Evolutionary conservation across 2,888 invertebrate genomes (phyloP).

Genomic region (Bunonema sp.): DNA sequence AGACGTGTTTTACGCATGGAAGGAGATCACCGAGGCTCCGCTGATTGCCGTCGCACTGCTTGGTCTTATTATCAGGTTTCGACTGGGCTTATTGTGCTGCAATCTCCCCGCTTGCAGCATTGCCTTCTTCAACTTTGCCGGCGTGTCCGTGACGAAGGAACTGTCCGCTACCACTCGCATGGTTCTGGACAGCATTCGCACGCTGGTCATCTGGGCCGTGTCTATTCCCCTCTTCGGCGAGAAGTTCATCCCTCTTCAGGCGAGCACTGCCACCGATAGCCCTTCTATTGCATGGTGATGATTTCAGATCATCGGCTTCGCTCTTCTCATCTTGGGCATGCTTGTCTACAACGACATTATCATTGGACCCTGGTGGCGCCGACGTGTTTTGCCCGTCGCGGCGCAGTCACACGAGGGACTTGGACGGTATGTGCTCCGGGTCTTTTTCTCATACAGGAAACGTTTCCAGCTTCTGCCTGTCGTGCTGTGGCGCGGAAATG

Average conservation of each 20-base stretch:
- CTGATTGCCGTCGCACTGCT: conserved; percentile 56
- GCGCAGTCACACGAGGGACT: neutral
- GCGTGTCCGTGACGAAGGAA: conserved; percentile 78
- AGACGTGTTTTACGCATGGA: conserved; percentile 68
- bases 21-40: conserved; percentile 61
- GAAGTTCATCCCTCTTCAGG: conserved; percentile 52
- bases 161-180: conserved; percentile 77
- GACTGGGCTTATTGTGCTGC: neutral
- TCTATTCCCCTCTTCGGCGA: conserved; percentile 66
- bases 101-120: conserved; percentile 55
- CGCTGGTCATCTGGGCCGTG: conserved; percentile 73
- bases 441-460: conserved; percentile 5
- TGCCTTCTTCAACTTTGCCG: conserved; percentile 80
- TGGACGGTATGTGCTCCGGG: no score
- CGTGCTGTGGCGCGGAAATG: conserved; percentile 19
- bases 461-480: conserved; percentile 16
- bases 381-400: conserved; percentile 15
- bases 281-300: neutral
- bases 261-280: conserved; percentile 6
- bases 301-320: conserved; percentile 57
- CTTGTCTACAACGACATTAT: conserved; percentile 56
- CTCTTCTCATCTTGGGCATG: conserved; percentile 64
- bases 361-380: conserved; percentile 37
- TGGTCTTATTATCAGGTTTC: conserved; percentile 49
- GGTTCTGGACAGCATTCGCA: conserved; percentile 73